phyloP scores from a whole-genome alignment of 2,888 invertebrate species.

The Tolmerus cingulatus region DNA sequence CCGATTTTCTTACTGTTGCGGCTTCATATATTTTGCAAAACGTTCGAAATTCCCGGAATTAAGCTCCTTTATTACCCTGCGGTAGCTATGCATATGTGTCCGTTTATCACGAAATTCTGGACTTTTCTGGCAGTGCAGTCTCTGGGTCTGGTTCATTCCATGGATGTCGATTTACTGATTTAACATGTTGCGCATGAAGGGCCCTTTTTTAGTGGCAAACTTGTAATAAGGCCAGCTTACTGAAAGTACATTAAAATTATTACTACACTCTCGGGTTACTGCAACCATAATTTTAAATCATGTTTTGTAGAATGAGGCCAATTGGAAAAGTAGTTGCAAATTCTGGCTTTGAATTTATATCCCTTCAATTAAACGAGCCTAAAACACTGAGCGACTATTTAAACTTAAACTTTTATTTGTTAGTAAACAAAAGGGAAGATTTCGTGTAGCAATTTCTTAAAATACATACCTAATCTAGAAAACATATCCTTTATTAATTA shows the following conservation, averaged over 20 bases:
- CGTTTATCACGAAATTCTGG: background rate
- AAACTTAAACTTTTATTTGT: no score
- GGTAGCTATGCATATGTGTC: background rate
- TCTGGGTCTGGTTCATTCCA: background rate
- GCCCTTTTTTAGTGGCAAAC: background rate
- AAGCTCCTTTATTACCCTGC: background rate
- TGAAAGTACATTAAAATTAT: background rate
- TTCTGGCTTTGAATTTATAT: no score
- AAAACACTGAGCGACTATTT: no score
- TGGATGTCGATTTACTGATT: background rate
- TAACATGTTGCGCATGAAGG: background rate
- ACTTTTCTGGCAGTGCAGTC: background rate
- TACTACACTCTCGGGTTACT: no score
- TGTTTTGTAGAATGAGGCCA: background rate
- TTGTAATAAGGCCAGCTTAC: background rate
- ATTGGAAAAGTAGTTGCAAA: no score
- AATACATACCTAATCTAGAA: no score
- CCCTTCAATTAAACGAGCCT: no score
- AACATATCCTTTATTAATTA: no score
- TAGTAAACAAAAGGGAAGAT: no score
- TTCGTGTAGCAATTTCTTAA: no score
- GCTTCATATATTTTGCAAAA: background rate
- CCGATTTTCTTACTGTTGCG: background rate
- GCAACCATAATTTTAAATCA: background rate
- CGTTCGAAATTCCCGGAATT: background rate